Percentiles rank a stretch among this genome's conserved stretches.
phyloP scores from a whole-genome alignment of 1,140 invertebrate genomes.

The Periplaneta americana region DNA sequence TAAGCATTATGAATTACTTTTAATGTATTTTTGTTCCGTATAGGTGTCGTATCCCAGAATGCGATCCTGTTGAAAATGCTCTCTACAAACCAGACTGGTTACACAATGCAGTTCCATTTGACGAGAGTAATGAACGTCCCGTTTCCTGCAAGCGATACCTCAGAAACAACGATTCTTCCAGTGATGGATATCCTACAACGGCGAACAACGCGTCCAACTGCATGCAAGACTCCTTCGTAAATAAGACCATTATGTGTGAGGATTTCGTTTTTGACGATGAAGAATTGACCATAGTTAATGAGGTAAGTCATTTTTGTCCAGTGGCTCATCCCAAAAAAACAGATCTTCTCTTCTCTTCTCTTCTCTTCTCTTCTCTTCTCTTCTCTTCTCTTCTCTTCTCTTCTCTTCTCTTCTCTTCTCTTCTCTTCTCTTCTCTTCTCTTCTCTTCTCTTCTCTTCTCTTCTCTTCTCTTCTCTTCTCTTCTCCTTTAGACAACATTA shows the following conservation, averaged over 20 bases:
- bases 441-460: too few species aligned
- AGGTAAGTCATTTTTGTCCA: too few species aligned
- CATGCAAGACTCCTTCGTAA: neutral
- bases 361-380: too few species aligned
- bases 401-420: too few species aligned
- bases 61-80: constrained; percentile 40
- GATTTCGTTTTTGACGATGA: constrained; percentile 39
- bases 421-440: too few species aligned
- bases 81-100: neutral
- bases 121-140: neutral
- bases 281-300: constrained; percentile 42
- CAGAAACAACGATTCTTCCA: neutral
- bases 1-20: too few species aligned
- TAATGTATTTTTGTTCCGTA: too few species aligned
- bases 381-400: too few species aligned
- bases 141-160: neutral
- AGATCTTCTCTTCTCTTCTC: too few species aligned
- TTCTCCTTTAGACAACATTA: too few species aligned
- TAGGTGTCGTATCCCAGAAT: constrained; percentile 59
- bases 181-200: neutral
- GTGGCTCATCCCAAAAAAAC: too few species aligned
- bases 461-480: too few species aligned
- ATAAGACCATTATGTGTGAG: constrained; percentile 29
- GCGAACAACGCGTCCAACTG: neutral
- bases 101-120: neutral